These are phyloP conservation scores for Mizuhopecten yessoensis DNA, from an alignment of 1,140 invertebrate genomes.

Conservation along the genomic window DNA sequence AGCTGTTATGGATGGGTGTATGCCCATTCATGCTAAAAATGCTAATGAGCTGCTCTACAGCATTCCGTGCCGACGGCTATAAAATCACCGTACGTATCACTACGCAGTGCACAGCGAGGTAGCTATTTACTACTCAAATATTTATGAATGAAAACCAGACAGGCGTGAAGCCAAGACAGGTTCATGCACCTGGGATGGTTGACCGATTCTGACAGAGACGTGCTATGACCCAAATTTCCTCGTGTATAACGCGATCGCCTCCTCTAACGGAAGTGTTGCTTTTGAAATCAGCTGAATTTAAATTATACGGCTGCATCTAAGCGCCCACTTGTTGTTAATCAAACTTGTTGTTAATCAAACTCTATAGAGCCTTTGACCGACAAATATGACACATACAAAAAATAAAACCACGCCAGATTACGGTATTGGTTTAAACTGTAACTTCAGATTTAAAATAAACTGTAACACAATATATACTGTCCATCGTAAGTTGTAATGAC, in stretches of 20 bases:
- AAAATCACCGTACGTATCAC: not conserved
- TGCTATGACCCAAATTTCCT: not conserved
- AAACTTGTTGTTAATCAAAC: too few species aligned
- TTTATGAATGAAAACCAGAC: slow-evolving; percentile 29
- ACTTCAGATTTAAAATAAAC: too few species aligned
- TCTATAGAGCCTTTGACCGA: too few species aligned
- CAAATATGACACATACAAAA: too few species aligned
- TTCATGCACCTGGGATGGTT: not conserved
- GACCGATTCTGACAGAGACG: not conserved
- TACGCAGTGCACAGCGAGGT: not conserved
- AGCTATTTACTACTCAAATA: not conserved
- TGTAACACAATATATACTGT: too few species aligned
- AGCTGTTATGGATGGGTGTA: too few species aligned
- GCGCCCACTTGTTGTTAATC: too few species aligned
- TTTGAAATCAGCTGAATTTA: not conserved
- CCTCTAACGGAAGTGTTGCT: not conserved
- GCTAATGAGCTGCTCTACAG: not conserved
- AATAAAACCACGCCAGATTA: too few species aligned
- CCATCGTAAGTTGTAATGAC: too few species aligned
- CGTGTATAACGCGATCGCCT: not conserved
- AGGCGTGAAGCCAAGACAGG: not conserved
- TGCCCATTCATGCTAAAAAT: too few species aligned
- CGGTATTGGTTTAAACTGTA: too few species aligned
- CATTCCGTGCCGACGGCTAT: not conserved
- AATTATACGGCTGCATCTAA: too few species aligned